Conservation (phyloP, 2,113 vertebrate species). For the Channa argus region DNA sequence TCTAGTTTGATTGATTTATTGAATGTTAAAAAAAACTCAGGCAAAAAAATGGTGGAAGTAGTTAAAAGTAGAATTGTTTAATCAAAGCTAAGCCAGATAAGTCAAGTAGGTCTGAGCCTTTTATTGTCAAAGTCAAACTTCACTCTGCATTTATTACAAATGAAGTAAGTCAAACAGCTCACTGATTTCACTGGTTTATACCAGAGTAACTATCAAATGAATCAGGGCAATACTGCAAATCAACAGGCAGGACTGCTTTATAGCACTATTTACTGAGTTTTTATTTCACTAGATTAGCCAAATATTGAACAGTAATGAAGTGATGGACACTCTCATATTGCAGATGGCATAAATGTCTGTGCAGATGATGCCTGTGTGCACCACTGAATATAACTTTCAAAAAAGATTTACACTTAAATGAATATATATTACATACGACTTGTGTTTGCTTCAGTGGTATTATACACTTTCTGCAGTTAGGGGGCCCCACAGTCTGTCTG, state of each 20-base stretch:
- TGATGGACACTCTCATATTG: too few species aligned
- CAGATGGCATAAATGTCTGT: background rate
- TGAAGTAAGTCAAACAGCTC: too few species aligned
- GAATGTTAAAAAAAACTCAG: too few species aligned
- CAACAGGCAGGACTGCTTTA: background rate
- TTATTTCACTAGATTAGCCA: background rate
- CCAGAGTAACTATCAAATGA: too few species aligned
- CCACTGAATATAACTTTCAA: background rate
- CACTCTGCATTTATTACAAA: background rate
- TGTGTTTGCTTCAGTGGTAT: background rate
- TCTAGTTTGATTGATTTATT: too few species aligned
- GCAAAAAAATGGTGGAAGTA: too few species aligned
- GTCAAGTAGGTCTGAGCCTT: too few species aligned
- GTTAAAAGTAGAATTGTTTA: background rate
- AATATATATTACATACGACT: background rate
- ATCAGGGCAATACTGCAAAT: background rate
- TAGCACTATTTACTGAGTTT: background rate
- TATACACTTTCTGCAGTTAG: conserved; percentile 7
- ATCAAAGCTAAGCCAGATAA: background rate
- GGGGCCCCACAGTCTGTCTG: conserved; percentile 19
- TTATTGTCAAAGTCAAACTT: background rate
- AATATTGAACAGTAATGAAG: background rate
- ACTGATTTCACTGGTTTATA: too few species aligned
- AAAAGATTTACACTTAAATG: background rate
- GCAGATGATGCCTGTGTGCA: background rate